Evolutionary conservation across 2,113 vertebrate species (phyloP), one percentile per base, ranked within the genome.

Genomic region (Synodontis membranacea): DNA sequence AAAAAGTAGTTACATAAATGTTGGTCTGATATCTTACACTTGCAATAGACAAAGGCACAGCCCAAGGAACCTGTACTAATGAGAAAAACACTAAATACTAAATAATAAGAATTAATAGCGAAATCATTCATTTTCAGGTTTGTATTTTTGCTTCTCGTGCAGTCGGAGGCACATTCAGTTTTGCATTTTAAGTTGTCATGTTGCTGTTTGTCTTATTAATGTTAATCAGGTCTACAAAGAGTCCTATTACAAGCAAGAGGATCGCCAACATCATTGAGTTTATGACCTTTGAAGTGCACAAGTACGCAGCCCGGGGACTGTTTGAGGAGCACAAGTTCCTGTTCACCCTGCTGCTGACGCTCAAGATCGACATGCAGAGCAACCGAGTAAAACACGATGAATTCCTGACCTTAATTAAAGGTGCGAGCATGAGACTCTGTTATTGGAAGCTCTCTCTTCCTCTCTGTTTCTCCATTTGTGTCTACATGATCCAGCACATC

Each of bases 291-390:
- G 96, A 97, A 92, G 96, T 99, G 64, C 95, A 96, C 79, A 97
- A 94, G 89, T 98, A 97, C 0, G 92, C 97, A 39, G 95, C 95
- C 12, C 93, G 95, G 17, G 98, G 98, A 15, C 91, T 99, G 34
- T 99, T 98, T 0, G 98, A 99, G 66, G 96, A 97, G 84, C 98
- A 99, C 93, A 98, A 97, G 90, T 98, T 99, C 90, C 95, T 99
- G 42, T 99, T 99, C 92, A 97, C 97, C 0, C 91, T 99, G 84
- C 91, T 99, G 83, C 93, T 99, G 86, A 95, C 98, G 0, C 92
- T 99, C 48, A 99, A 98, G 94, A 97, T 99, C 5, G 97, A 99
- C 94, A 96, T 99, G 91, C 97, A 99, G 91, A 96, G 96, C 91
- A 95, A 93, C 89, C 94, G 88, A 74, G 92, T 99, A 88, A 97